Conservation (phyloP, 2,113 vertebrate genomes). For the Cebus imitator region DNA sequence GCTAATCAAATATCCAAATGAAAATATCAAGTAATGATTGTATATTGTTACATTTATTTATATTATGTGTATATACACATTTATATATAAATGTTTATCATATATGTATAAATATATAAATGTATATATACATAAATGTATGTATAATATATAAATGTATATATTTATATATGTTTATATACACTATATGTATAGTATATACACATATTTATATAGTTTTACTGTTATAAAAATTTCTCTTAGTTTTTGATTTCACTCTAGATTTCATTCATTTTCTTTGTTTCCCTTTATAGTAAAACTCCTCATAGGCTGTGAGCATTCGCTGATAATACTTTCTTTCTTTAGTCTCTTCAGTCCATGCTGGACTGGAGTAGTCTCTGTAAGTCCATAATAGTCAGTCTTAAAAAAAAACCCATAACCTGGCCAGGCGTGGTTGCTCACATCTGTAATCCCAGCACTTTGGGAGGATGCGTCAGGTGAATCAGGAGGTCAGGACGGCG, state of each 20-base stretch:
- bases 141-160: not conserved
- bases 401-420: not conserved
- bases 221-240: not conserved
- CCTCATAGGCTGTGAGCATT: not conserved
- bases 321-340: not conserved
- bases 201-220: not conserved
- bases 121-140: not conserved
- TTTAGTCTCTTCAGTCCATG: not conserved
- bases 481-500: no score
- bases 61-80: not conserved
- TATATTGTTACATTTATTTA: not conserved
- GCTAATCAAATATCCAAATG: not conserved
- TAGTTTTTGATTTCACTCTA: not conserved
- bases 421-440: no score
- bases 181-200: not conserved
- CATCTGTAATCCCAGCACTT: no score
- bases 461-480: no score
- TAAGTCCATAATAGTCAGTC: not conserved
- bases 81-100: not conserved
- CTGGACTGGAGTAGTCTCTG: no score
- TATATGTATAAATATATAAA: not conserved
- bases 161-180: not conserved
- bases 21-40: not conserved
- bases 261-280: not conserved
- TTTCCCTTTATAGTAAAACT: not conserved